phyloP scores from a whole-genome alignment of 2,888 invertebrate species.

The Ornithoptera priamus region DNA sequence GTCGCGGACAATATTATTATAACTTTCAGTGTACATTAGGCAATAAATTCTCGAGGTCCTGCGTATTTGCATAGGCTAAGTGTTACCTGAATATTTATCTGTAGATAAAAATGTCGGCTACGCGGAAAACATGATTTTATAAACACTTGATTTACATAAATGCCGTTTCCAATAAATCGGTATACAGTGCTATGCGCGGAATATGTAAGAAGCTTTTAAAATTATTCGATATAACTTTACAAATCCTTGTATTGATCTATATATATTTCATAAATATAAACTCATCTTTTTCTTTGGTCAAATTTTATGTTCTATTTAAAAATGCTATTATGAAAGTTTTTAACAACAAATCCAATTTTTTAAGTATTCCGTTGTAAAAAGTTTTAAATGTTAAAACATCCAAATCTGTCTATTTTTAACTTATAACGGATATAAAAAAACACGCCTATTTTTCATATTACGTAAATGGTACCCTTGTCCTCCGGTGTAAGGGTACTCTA shows the following conservation, averaged over 20 bases:
- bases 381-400: too few species aligned
- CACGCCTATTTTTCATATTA: too few species aligned
- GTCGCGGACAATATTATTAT: constrained; percentile 26
- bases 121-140: constrained; percentile 50
- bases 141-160: constrained; percentile 54
- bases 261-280: neutral
- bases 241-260: neutral
- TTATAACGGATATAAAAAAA: too few species aligned
- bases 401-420: too few species aligned
- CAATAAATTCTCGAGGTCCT: constrained; percentile 42
- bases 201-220: neutral
- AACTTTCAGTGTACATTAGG: constrained; percentile 39
- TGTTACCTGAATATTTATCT: constrained; percentile 65
- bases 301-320: too few species aligned
- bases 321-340: too few species aligned
- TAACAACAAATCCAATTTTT: too few species aligned
- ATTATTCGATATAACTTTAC: neutral
- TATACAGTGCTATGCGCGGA: neutral
- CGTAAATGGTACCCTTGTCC: too few species aligned
- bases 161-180: constrained; percentile 36
- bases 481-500: too few species aligned
- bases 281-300: too few species aligned
- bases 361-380: too few species aligned
- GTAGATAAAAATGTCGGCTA: constrained; percentile 54
- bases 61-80: constrained; percentile 64